phyloP scores from a whole-genome alignment of 1,140 invertebrate species.

The Cyclina sinensis region DNA sequence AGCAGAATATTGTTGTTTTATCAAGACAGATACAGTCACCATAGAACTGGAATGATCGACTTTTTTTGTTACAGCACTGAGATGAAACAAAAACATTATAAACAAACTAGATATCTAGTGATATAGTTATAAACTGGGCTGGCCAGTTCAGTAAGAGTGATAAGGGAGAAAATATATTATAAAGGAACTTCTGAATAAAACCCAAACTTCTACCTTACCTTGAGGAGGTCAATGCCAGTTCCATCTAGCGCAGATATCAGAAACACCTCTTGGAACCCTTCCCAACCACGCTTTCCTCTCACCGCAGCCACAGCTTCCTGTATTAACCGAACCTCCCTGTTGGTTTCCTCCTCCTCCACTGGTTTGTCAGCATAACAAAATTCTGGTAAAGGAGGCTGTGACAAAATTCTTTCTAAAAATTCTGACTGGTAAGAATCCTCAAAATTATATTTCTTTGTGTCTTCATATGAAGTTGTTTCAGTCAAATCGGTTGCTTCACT shows the following conservation, averaged over 20 bases:
- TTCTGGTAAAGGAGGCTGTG: not conserved
- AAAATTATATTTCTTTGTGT: too few species aligned
- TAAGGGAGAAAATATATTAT: too few species aligned
- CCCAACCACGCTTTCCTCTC: conserved; percentile 88
- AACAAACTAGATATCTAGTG: too few species aligned
- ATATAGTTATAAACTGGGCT: too few species aligned
- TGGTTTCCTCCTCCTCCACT: not conserved
- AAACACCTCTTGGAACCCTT: conserved; percentile 94
- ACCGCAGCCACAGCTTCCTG: conserved; percentile 1
- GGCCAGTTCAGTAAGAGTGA: too few species aligned
- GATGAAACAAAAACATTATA: too few species aligned
- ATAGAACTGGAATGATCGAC: too few species aligned
- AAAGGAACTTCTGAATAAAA: too few species aligned
- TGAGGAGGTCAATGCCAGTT: conserved; percentile 92
- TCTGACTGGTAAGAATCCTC: conserved; percentile 50
- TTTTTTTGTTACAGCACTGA: too few species aligned
- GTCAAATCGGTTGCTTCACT: not conserved
- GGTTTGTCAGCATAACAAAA: not conserved
- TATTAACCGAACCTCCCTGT: not conserved
- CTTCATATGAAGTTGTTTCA: too few species aligned
- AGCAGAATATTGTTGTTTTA: too few species aligned
- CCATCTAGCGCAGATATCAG: conserved; percentile 94
- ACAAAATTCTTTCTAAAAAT: conserved; percentile 18
- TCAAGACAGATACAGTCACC: too few species aligned
- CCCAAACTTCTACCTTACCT: conserved; percentile 87